Evolutionary conservation across 2,888 invertebrate genomes (phyloP), one percentile per base, ranked within the genome.

Genomic region (Phortica magna): DNA sequence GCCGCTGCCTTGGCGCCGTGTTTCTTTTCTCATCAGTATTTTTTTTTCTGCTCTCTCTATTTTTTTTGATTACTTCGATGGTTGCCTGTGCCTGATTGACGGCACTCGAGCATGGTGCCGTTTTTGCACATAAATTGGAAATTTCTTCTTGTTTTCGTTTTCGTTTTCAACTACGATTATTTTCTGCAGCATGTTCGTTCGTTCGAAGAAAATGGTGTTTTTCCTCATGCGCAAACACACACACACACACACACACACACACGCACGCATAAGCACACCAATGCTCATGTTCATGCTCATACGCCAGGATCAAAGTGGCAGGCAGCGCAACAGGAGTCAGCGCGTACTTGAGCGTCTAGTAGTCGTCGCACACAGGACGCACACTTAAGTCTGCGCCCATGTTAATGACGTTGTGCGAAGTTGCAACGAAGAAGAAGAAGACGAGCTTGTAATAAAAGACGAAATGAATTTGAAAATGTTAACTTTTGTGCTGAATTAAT

Each of bases 401-500:
- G 74, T 78, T 78, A 74, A 79, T 77, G 79, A 77, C 74, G 68
- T 78, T 76, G 68, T 78, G 75, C 31, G 31, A 31, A 31, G 31
- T 9, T 7, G 59, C 59, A 59, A 17, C 19, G 17, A 48, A 22
- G 39, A 39, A 39, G 39, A 31, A 19, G 61, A 19, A 22, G 61
- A 61, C 6, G 19, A 10, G 61, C 5, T 4, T 19, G 22, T 10
- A 61, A 48, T 12, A 48, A 48, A 48, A 48, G 14, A 48, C 84
- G 80, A 78, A 17, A 12, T 22, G 31, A 19, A 22, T 61, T 17
- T 61, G 17, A 61, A 19, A 61, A 22, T 19, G 61, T 9, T 22
- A 22, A 61, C 81, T 83, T 42, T 85, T 88, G 87, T 84, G 84
- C 86, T 84, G 86, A 84, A 84, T 85, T 85, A 85, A 85, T 87